Base-by-base conservation (phyloP, 2,113 vertebrate genomes). In the Actenoides hombroni region DNA sequence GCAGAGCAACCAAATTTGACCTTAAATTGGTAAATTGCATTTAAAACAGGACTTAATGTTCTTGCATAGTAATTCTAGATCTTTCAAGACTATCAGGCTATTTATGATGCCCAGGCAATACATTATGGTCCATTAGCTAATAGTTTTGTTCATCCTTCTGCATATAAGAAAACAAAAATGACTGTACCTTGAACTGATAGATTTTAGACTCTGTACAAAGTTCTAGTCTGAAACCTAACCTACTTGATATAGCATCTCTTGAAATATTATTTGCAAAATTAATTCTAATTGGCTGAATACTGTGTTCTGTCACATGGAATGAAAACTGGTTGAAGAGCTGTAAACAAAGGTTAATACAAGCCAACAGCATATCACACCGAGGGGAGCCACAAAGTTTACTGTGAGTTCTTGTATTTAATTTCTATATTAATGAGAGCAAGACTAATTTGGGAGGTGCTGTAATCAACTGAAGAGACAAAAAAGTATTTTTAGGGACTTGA, bases 281-380 rank as follows among this genome's bases (percentile, higher is more conserved):
- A 94, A 96, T 95, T 96, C 90, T 95, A 95, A 96, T 65, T 93
- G 88, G 88, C 57, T 94, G 88, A 95, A 70, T 93, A 67, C 29
- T 0, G 8, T 71, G 83, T 71, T 88, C 85, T 90, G 92, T 88
- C 92, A 94, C 76, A 82, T 44, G 86, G 83, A 96, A 96, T 33
- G 76, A 88, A 94, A 95, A 94, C 71, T 40, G 65, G 82, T 37
- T 97, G 83, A 94, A 95, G 80, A 83, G 80, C 73, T 84, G 61
- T 84, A 96, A 95, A 81, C 68, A 90, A 93, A 93, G 90, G 95
- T 90, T 94, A 95, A 75, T 86, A 84, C 28, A 77, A 86, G 75
- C 80, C 53, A 86, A 90, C 73, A 92, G 44, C 33, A 8, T 63
- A 88, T 63, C 54, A 83, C 76, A 90, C n/a, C 0, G 8, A 82